Evolutionary conservation across 30 jellyfish, hydroid and myxozoan species (phyloP).

Genomic region (Aurelia sp.): DNA sequence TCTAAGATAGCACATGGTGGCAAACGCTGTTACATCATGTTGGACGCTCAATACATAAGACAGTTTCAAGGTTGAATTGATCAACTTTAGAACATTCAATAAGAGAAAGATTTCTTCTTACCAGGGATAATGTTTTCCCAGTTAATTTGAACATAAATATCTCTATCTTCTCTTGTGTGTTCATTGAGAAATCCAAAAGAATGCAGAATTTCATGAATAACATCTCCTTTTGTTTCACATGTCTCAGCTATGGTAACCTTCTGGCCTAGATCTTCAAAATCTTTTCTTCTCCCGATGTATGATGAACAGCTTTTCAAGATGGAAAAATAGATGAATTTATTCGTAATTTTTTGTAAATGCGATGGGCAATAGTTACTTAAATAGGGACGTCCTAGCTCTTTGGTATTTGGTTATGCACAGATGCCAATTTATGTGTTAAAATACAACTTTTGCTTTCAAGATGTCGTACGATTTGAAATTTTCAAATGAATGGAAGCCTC

Average conservation of each 20-base stretch:
- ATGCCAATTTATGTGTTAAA: too few species aligned
- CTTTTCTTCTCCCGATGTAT: conserved; percentile 16
- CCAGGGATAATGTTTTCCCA: conserved; percentile 21
- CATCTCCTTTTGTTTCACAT: conserved; percentile 42
- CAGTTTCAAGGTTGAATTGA: not conserved
- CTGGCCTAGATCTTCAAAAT: conserved; percentile 16
- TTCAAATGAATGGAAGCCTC: too few species aligned
- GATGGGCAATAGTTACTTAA: too few species aligned
- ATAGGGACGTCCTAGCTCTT: too few species aligned
- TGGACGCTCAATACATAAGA: not conserved
- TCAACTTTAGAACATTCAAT: not conserved
- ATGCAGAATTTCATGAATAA: conserved; percentile 38
- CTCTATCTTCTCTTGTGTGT: conserved; percentile 47
- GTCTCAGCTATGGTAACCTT: conserved; percentile 14
- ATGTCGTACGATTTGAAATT: too few species aligned
- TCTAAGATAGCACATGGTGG: too few species aligned
- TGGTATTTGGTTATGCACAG: too few species aligned
- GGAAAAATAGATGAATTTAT: too few species aligned
- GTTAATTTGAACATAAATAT: conserved; percentile 26
- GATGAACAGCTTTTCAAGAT: conserved; percentile 12
- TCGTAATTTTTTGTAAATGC: too few species aligned
- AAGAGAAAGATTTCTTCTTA: too few species aligned
- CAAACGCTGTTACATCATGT: too few species aligned
- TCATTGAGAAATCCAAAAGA: conserved; percentile 56
- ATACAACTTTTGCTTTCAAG: too few species aligned